Conservation (phyloP, 92 coral and sea anemone genomes). For the Diadumene lineata region DNA sequence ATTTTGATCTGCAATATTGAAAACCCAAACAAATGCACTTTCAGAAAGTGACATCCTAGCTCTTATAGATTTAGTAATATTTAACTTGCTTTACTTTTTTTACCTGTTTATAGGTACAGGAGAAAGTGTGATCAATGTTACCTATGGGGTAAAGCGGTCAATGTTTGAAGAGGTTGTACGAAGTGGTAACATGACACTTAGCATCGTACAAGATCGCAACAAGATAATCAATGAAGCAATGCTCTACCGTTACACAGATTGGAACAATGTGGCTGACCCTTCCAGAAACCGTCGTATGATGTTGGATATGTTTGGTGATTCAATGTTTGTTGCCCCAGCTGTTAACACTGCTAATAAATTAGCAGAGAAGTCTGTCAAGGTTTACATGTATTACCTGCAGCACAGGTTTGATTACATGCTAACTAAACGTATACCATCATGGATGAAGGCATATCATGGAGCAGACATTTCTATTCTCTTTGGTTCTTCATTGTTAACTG, state of each 20-base stretch:
- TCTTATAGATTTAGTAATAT: too few relatives aligned
- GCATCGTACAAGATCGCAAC: not conserved
- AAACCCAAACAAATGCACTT: too few relatives aligned
- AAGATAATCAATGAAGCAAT: constrained; percentile 3
- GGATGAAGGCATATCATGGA: not conserved
- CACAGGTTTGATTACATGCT: not conserved
- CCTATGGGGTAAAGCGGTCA: not conserved
- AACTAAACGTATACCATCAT: not conserved
- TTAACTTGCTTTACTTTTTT: too few relatives aligned
- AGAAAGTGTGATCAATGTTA: too few relatives aligned
- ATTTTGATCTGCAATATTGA: too few relatives aligned
- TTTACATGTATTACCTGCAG: constrained; percentile 8
- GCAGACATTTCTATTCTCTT: constrained; percentile 1
- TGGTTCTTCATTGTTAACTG: not conserved
- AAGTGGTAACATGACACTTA: not conserved
- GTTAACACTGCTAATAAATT: constrained; percentile 3
- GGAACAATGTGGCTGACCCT: constrained; percentile 2
- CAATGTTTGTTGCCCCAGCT: constrained; percentile 5
- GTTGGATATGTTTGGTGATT: constrained; percentile 5
- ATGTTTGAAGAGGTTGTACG: not conserved
- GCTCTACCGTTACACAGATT: constrained; percentile 9
- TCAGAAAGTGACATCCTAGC: too few relatives aligned
- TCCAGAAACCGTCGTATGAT: constrained; percentile 20
- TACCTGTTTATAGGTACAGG: too few relatives aligned
- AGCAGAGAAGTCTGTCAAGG: not conserved